Conservation (phyloP, 1,140 invertebrate genomes). For the Zeugodacus cucurbitae region DNA sequence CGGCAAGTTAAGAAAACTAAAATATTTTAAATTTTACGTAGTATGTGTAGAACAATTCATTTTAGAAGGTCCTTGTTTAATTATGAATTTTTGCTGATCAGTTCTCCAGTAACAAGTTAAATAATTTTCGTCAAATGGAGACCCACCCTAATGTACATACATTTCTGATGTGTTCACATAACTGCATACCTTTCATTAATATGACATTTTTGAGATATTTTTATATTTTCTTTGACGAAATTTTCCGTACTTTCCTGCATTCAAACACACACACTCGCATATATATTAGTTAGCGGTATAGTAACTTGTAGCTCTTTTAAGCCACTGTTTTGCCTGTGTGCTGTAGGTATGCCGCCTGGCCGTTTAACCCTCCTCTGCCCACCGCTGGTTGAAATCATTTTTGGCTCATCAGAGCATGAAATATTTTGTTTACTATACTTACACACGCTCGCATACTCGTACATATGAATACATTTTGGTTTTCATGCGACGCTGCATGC, state of each 20-base stretch:
- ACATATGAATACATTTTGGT: not conserved
- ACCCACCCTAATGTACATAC: too few relatives aligned
- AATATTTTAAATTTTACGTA: too few relatives aligned
- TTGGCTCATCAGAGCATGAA: conserved; percentile 8
- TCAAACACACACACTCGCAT: not conserved
- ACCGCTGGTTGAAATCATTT: not conserved
- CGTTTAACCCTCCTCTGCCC: not conserved
- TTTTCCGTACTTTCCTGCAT: not conserved
- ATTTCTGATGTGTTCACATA: too few relatives aligned
- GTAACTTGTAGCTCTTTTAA: not conserved
- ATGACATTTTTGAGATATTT: not conserved
- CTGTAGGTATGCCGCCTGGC: not conserved
- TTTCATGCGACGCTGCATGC: conserved; percentile 1
- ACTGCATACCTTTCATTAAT: not conserved
- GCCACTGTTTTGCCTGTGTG: not conserved
- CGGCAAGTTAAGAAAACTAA: too few relatives aligned
- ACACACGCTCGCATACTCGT: too few relatives aligned
- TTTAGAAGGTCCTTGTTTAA: too few relatives aligned
- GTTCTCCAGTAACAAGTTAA: too few relatives aligned
- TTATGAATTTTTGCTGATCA: too few relatives aligned
- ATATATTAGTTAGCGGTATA: not conserved
- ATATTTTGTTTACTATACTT: not conserved
- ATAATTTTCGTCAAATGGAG: too few relatives aligned
- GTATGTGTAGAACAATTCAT: too few relatives aligned
- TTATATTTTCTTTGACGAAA: not conserved